Evolutionary conservation across 1,140 invertebrate species (phyloP).

Genomic region (Micrasema longulum): DNA sequence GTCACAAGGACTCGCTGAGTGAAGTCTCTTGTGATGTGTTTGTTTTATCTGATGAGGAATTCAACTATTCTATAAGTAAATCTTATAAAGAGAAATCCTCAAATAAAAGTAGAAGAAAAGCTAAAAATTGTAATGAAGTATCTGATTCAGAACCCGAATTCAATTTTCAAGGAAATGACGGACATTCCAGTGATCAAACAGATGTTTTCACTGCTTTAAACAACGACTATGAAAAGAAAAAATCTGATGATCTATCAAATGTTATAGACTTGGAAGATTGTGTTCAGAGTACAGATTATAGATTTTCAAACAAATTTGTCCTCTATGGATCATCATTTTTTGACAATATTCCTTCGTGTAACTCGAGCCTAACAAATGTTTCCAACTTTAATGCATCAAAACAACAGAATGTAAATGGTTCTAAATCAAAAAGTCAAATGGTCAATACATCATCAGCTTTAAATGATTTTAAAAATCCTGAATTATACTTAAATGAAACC

Average conservation of each 20-base stretch:
- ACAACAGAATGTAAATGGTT: too few relatives aligned
- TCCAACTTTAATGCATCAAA: slow-evolving; percentile 23
- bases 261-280: too few relatives aligned
- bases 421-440: slow-evolving; percentile 38
- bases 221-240: too few relatives aligned
- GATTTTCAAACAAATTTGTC: slow-evolving; percentile 52
- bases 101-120: neutral
- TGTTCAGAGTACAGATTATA: neutral
- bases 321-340: slow-evolving; percentile 56
- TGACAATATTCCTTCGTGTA: slow-evolving; percentile 52
- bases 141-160: slow-evolving; percentile 15
- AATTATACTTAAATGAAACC: too few relatives aligned
- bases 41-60: slow-evolving; percentile 61
- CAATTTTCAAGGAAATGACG: neutral
- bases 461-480: too few relatives aligned
- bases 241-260: too few relatives aligned
- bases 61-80: slow-evolving; percentile 60
- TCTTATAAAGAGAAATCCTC: slow-evolving; percentile 33
- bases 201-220: too few relatives aligned
- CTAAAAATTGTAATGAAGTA: slow-evolving; percentile 23
- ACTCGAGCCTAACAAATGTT: slow-evolving; percentile 3
- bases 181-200: too few relatives aligned
- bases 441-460: neutral
- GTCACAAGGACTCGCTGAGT: slow-evolving; percentile 6
- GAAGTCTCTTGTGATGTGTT: slow-evolving; percentile 55